Conservation (phyloP, 2,888 invertebrate genomes). For the Trissolcus japonicus region DNA sequence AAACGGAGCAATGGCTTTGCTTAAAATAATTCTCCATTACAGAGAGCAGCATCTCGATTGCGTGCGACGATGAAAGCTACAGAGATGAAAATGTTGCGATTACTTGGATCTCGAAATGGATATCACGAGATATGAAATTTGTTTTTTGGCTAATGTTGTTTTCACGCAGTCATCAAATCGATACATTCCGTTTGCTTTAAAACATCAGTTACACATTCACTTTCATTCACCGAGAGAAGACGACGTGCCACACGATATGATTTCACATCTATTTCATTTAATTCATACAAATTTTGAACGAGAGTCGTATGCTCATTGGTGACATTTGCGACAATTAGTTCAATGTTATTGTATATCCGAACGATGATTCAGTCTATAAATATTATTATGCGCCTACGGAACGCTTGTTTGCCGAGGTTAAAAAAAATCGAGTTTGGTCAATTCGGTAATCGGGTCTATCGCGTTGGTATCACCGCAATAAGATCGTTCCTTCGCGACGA, state of each 20-base stretch:
- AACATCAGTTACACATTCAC: conserved; percentile 52
- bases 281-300: conserved; percentile 55
- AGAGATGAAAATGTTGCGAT: conserved; percentile 33
- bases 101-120: conserved; percentile 10
- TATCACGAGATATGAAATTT: conserved; percentile 36
- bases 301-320: conserved; percentile 42
- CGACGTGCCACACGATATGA: conserved; percentile 61
- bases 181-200: conserved; percentile 59
- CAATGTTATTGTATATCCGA: conserved; percentile 30
- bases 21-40: conserved; percentile 37
- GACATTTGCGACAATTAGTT: conserved; percentile 9
- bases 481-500: conserved; percentile 38
- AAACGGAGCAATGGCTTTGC: conserved; percentile 14
- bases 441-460: conserved; percentile 9
- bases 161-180: conserved; percentile 55
- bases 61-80: conserved; percentile 41
- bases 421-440: conserved; percentile 14
- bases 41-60: conserved; percentile 39
- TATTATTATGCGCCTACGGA: conserved; percentile 38
- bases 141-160: conserved; percentile 47
- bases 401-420: conserved; percentile 16
- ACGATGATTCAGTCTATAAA: not conserved
- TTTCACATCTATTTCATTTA: conserved; percentile 56
- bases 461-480: conserved; percentile 11
- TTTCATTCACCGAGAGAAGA: conserved; percentile 60